Percentiles rank a stretch among this genome's conserved stretches.
Evolutionary conservation across 2,797 vertebrate genomes (phyloP).

Genomic region (Huso huso): DNA sequence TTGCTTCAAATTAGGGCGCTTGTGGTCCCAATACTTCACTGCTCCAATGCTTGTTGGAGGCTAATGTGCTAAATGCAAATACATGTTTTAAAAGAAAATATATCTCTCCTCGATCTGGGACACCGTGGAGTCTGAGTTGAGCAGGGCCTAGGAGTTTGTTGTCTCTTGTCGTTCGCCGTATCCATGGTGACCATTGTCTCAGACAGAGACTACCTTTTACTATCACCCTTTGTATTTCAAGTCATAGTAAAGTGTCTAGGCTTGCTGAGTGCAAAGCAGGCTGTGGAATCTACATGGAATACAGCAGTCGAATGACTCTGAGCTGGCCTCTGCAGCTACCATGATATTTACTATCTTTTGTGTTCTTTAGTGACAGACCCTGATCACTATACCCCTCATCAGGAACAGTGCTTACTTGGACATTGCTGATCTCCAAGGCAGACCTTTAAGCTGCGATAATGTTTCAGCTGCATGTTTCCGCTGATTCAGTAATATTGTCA

Average conservation of each 20-base stretch:
- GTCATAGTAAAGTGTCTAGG: neutral
- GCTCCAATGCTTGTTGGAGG: no score
- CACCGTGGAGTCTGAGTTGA: no score
- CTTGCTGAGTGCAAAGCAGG: neutral
- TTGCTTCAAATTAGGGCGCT: no score
- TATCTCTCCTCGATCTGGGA: no score
- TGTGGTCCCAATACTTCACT: no score
- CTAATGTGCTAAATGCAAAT: no score
- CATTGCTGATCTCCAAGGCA: neutral
- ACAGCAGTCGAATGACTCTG: neutral
- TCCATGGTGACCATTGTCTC: constrained; percentile 2
- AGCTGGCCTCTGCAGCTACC: neutral
- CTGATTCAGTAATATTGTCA: no score
- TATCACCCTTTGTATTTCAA: neutral
- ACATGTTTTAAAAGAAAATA: no score
- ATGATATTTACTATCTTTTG: neutral
- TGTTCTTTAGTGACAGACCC: neutral
- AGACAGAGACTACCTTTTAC: neutral
- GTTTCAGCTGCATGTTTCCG: no score
- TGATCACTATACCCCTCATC: neutral
- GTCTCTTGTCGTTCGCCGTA: neutral
- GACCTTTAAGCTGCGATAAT: no score
- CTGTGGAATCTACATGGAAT: neutral
- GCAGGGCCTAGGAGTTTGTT: neutral
- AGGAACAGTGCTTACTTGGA: neutral